Evolutionary conservation across 2,888 invertebrate species (phyloP).

Genomic region (Torymus texanus): DNA sequence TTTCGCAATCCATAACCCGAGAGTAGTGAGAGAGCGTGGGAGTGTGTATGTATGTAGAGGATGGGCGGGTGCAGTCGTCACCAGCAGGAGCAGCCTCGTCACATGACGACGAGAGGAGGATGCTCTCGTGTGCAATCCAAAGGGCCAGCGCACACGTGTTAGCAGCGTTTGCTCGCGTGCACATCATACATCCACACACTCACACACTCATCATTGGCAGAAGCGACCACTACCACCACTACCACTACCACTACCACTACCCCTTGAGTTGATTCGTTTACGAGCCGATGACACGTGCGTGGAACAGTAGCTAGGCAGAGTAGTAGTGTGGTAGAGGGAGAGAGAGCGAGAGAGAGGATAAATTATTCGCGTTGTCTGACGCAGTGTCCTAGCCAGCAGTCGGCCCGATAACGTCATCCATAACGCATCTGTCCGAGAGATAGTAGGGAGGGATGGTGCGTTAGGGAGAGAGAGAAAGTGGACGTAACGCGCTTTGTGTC

Average conservation of each 20-base stretch:
- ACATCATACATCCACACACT: not conserved
- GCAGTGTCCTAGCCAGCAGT: constrained; percentile 59
- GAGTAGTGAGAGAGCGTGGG: no score
- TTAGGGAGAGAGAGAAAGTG: no score
- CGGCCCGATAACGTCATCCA: constrained; percentile 71
- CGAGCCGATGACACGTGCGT: constrained; percentile 50
- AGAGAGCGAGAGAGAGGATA: constrained; percentile 62
- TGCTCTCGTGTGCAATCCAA: not conserved
- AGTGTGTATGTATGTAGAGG: no score
- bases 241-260: not conserved
- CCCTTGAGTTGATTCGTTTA: constrained; percentile 43
- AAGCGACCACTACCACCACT: not conserved
- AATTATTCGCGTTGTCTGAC: constrained; percentile 73
- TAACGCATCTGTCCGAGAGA: constrained; percentile 60
- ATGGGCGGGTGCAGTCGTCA: no score
- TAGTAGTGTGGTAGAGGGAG: not conserved
- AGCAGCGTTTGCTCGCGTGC: not conserved
- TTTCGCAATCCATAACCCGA: not conserved
- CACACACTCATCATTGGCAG: constrained; percentile 11
- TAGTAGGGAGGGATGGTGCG: no score
- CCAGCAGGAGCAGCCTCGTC: no score
- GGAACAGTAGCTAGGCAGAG: constrained; percentile 39
- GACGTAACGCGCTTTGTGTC: no score
- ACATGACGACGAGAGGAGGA: no score
- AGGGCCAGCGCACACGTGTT: constrained; percentile 4